These are phyloP conservation scores for Semnornis frantzii DNA, from an alignment of 2,113 vertebrate genomes.

Conservation along the genomic window DNA sequence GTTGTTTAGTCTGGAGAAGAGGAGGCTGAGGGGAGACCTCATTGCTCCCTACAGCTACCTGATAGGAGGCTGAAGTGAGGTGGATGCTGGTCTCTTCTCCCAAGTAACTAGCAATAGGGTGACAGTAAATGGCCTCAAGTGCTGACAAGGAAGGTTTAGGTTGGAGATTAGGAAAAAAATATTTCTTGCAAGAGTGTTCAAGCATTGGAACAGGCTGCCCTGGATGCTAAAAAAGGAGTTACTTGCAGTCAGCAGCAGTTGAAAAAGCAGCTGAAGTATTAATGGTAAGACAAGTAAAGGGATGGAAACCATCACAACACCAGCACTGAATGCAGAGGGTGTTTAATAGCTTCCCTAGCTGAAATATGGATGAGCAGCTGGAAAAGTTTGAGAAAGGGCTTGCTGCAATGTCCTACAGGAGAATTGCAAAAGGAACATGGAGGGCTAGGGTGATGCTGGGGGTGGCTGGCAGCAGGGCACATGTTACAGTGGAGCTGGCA, in stretches of 20 bases:
- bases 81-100: too few species aligned
- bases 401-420: not conserved
- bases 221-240: not conserved
- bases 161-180: too few species aligned
- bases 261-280: not conserved
- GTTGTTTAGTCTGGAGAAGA: too few species aligned
- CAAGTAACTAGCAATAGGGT: too few species aligned
- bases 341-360: not conserved
- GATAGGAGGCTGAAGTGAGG: too few species aligned
- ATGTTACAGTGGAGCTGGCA: not conserved
- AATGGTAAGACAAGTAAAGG: not conserved
- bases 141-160: too few species aligned
- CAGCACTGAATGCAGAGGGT: not conserved
- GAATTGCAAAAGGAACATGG: fast-evolving
- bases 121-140: too few species aligned
- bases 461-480: not conserved
- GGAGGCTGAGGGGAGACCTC: too few species aligned
- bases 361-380: not conserved
- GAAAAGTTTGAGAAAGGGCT: not conserved
- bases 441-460: not conserved
- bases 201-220: too few species aligned
- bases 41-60: too few species aligned
- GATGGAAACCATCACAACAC: not conserved
- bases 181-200: too few species aligned
- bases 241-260: not conserved